phyloP scores from a whole-genome alignment of 2,797 vertebrate species.

The Characodon lateralis region DNA sequence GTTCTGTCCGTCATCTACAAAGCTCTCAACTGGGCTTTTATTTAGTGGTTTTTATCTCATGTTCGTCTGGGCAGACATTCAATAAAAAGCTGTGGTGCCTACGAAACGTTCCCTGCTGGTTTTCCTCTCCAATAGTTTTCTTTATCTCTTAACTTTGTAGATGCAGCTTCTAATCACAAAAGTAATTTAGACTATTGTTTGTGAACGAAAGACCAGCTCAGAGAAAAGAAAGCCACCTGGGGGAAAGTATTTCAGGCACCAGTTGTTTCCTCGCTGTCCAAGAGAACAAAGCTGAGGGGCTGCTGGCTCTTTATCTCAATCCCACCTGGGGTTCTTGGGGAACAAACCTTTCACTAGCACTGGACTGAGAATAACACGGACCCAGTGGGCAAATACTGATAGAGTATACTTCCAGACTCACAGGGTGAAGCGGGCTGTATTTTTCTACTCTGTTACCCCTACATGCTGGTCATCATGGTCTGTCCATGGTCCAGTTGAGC shows the following conservation, averaged over 20 bases:
- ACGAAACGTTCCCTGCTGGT: conserved; percentile 42
- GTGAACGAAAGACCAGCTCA: conserved; percentile 46
- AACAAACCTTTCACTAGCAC: conserved; percentile 61
- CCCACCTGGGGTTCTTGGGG: conserved; percentile 36
- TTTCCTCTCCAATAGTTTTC: conserved; percentile 37
- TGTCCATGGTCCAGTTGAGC: conserved; percentile 57
- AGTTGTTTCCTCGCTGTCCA: conserved; percentile 51
- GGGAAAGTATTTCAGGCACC: conserved; percentile 55
- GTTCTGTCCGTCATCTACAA: neutral
- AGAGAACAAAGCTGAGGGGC: conserved; percentile 51
- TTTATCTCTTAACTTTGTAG: conserved; percentile 40
- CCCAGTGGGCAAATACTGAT: conserved; percentile 34
- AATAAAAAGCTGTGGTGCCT: conserved; percentile 27
- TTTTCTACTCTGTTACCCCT: conserved; percentile 47
- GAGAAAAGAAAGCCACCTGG: conserved; percentile 36
- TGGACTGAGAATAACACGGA: conserved; percentile 48
- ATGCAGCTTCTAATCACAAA: conserved; percentile 40
- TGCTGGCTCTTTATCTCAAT: conserved; percentile 58
- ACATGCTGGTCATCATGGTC: conserved; percentile 59
- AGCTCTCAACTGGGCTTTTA: neutral
- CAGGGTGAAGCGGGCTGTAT: conserved; percentile 34
- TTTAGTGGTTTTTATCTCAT: neutral
- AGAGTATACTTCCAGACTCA: conserved; percentile 27
- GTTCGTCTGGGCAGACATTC: neutral
- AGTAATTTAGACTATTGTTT: conserved; percentile 57